Evolutionary conservation across 2,113 vertebrate species (phyloP), one percentile per base, ranked within the genome.

Genomic region (Salvelinus sp.): DNA sequence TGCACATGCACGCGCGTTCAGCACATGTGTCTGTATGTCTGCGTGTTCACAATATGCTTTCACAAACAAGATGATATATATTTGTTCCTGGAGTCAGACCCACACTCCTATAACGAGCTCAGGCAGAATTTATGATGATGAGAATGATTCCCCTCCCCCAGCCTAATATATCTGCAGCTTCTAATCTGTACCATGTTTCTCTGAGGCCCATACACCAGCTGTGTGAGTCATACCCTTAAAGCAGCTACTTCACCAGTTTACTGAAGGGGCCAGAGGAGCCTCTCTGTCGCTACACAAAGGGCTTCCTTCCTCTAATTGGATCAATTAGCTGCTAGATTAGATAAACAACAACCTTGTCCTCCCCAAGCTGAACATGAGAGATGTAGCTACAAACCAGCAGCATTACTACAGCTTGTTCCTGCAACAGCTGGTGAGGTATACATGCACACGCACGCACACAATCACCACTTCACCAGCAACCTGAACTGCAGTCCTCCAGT

Each of bases 261-360:
- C 57, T 54, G 50, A 18, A 44, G n/a, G 47, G 28, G 66, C 86
- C 38, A 70, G 76, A 81, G 0, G 83, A 69, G 4, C n/a, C 74
- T 57, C n/a, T 70, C 73, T 77, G 63, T 77, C 72, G 74, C 74
- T 73, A 75, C 14, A 27, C 57, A 3, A 23, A 79, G 16, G 3
- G 69, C 71, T 57, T 74, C 73, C 71, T 82, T 85, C 69, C 70
- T 80, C 78, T 86, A 78, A 88, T 88, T 78, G 20, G 3, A 5
- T 82, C 73, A 83, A 88, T 88, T 87, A 86, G 63, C 25, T 20
- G 72, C 65, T 70, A 87, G 69, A 86, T 85, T 83, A 77, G 77
- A 82, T 73, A 71, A 54, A 66, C 80, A 80, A 79, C 76, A 85
- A 87, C 76, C 82, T 78, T 81, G 66, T 78, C 76, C 48, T 73